Conservation (phyloP, 2,888 invertebrate genomes). For the Isoperla grammatica region DNA sequence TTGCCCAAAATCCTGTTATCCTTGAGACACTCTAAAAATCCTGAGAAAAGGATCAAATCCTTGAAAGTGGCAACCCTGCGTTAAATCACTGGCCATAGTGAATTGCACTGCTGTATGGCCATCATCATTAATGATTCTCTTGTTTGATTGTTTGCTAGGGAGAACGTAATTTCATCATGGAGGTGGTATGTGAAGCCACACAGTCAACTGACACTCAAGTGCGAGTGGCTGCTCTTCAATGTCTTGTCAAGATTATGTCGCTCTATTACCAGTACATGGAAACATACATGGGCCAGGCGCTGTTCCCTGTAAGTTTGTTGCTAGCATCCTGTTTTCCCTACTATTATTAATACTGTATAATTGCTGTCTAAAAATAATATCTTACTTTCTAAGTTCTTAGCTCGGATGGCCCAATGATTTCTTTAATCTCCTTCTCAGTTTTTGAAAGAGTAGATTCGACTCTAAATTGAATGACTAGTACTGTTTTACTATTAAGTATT, state of each 20-base stretch:
- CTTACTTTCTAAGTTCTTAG: no score
- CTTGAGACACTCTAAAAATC: no score
- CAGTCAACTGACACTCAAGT: slow-evolving; percentile 89
- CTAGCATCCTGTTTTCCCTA: slow-evolving; percentile 2
- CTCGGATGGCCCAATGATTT: not conserved
- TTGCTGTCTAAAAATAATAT: no score
- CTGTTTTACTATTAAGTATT: not conserved
- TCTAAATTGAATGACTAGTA: no score
- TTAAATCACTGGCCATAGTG: no score
- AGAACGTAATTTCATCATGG: slow-evolving; percentile 99
- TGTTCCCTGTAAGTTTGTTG: slow-evolving; percentile 82
- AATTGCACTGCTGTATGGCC: not conserved
- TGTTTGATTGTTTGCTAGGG: slow-evolving; percentile 45
- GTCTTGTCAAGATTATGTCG: slow-evolving; percentile 96
- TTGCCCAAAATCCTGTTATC: no score
- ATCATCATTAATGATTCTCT: no score
- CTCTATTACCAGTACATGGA: slow-evolving; percentile 99
- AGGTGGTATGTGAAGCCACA: slow-evolving; percentile 98
- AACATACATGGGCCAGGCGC: slow-evolving; percentile 95
- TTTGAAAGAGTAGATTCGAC: not conserved
- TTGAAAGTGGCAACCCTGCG: no score
- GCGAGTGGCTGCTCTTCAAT: slow-evolving; percentile 94
- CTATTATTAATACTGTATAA: no score
- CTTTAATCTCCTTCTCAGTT: slow-evolving; percentile 1
- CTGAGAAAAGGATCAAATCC: no score